Evolutionary conservation across 2,888 invertebrate species (phyloP).

Genomic region (Apamea sordens): DNA sequence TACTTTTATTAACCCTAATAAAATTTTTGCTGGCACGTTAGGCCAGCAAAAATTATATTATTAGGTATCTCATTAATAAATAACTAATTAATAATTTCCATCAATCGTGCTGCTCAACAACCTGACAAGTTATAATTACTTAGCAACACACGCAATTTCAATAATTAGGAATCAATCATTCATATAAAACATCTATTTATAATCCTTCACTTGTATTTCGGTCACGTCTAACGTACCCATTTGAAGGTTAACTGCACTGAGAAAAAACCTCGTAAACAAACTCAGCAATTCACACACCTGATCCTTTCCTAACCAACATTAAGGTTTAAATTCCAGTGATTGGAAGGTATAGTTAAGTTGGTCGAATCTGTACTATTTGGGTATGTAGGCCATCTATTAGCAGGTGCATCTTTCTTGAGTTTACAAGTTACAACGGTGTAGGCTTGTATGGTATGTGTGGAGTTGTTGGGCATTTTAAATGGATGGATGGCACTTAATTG

Average conservation of each 20-base stretch:
- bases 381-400: constrained; percentile 66
- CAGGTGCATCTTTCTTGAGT: constrained; percentile 67
- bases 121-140: constrained; percentile 42
- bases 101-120: constrained; percentile 29
- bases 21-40: too few species aligned
- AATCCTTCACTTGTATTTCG: constrained; percentile 60
- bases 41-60: too few species aligned
- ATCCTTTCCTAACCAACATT: constrained; percentile 40
- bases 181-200: constrained; percentile 37
- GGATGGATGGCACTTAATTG: constrained; percentile 57
- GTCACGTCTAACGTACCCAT: constrained; percentile 49
- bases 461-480: constrained; percentile 36
- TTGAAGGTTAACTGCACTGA: constrained; percentile 61
- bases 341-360: constrained; percentile 37
- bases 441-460: constrained; percentile 48
- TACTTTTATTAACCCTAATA: too few species aligned
- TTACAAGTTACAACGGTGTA: constrained; percentile 33
- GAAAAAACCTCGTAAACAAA: constrained; percentile 48
- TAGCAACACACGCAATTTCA: constrained; percentile 46
- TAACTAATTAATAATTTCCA: constrained; percentile 14
- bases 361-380: constrained; percentile 54
- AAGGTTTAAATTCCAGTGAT: constrained; percentile 57
- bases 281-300: constrained; percentile 28
- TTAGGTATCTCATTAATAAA: not conserved
- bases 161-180: constrained; percentile 64